Conservation (phyloP, 1,140 invertebrate species). For the Tribolium madens region DNA sequence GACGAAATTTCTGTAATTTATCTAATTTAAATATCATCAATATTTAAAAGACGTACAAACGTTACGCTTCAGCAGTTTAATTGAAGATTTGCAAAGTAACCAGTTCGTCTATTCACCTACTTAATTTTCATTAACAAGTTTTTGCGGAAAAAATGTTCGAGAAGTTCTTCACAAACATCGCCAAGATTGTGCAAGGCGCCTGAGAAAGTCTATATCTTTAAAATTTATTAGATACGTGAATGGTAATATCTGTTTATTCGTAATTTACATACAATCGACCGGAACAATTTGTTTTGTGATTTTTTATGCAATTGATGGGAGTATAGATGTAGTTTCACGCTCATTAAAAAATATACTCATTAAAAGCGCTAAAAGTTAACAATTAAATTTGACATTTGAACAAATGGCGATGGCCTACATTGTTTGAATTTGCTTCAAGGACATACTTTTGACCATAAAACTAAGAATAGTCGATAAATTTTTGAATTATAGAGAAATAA, state of each 20-base stretch:
- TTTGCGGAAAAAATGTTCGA: background rate
- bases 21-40: slow-evolving; percentile 18
- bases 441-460: background rate
- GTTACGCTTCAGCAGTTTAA: slow-evolving; percentile 5
- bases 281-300: slow-evolving; percentile 30
- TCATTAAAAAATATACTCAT: slow-evolving; percentile 19
- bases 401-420: slow-evolving; percentile 9
- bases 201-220: slow-evolving; percentile 21
- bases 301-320: slow-evolving; percentile 39
- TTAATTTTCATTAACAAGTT: slow-evolving; percentile 11
- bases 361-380: slow-evolving; percentile 24
- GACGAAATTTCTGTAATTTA: slow-evolving; percentile 14
- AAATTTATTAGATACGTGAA: slow-evolving; percentile 15
- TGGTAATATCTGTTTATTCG: slow-evolving; percentile 13
- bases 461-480: background rate
- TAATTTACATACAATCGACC: slow-evolving; percentile 31
- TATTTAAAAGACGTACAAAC: background rate
- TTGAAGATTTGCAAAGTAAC: slow-evolving; percentile 2
- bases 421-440: background rate
- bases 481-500: no score
- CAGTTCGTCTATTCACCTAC: background rate
- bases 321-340: slow-evolving; percentile 17
- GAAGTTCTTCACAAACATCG: background rate
- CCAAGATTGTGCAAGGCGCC: slow-evolving; percentile 1
- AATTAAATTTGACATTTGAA: slow-evolving; percentile 6